A percentile compares a stretch with the other conserved stretches of the same genome.
Conservation (phyloP, 1,140 invertebrate species). For the Heliothis virescens region DNA sequence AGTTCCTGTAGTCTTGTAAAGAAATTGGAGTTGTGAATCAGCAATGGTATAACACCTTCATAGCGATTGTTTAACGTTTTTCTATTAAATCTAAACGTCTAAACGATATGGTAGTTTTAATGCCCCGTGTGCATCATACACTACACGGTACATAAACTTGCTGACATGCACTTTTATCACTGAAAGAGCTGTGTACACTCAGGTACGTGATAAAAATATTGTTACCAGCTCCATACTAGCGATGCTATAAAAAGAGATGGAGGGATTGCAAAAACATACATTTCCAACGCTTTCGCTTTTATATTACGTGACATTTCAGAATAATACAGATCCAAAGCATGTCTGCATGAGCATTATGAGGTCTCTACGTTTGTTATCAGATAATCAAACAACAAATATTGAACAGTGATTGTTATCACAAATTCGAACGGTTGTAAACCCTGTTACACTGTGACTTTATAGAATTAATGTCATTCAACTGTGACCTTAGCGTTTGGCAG, state of each 20-base stretch:
- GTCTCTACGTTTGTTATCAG: neutral
- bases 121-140: too few species aligned
- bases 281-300: conserved; percentile 21
- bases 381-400: conserved; percentile 23
- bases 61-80: too few species aligned
- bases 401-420: neutral
- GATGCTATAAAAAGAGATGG: too few species aligned
- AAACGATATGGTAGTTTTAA: too few species aligned
- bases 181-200: too few species aligned
- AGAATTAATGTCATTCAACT: conserved; percentile 28
- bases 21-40: neutral
- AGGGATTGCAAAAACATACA: neutral
- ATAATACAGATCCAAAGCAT: neutral
- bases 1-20: neutral
- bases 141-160: too few species aligned
- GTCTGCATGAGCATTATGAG: neutral
- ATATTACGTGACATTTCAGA: conserved; percentile 21
- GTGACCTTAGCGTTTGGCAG: conserved; percentile 34
- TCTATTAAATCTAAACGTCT: too few species aligned
- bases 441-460: conserved; percentile 9
- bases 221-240: too few species aligned
- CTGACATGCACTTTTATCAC: too few species aligned
- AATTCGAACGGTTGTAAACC: conserved; percentile 13
- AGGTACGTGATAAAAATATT: too few species aligned
- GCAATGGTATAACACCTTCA: too few species aligned